Base-by-base conservation (phyloP, 2,113 vertebrate species). In the Capra hircus region DNA sequence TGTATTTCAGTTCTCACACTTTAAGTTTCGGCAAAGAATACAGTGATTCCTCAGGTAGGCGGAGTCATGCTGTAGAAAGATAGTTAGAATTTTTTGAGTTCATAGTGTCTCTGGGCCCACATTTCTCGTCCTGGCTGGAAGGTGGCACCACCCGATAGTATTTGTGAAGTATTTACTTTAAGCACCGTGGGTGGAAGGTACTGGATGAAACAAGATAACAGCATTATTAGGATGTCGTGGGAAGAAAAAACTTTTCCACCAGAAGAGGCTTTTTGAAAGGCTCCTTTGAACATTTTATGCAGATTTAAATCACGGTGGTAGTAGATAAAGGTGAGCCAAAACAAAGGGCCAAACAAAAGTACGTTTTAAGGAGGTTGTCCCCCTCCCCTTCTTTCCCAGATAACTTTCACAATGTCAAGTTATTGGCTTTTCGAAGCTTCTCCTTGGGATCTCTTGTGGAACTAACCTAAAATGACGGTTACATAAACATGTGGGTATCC, bases 121-220 rank as follows among this genome's bases (percentile, higher is more conserved):
- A 45, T 88, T 93, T 93, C 59, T 95, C 23, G 36, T 27, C 23
- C 11, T 40, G 8, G 40, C 16, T 93, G 67, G 59, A 93, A 91
- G 89, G 43, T 71, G 87, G 83, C 60, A 67, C 40, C 67, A 45
- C 36, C n/a, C 45, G 13, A 0, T 53, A 74, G n/a, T 78, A 27
- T 87, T 95, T 88, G 88, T 19, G n/a, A 94, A 95, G 19, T 33
- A 36, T 90, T 94, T 84, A 50, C 90, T 92, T 84, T 57, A 48
- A 71, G 59, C 33, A 86, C 25, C 12, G 10, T 11, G 88, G 55
- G 27, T 96, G 82, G 67, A 81, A 90, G 74, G 52, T 82, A 71
- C 89, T 88, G 77, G 9, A 30, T 88, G 59, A 85, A 95, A 30
- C 36, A 84, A 71, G 67, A 33, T 40, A 80, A 62, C 45, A 19